Base-by-base conservation (phyloP, 2,888 invertebrate species). In the Drosophila trichaetosa region DNA sequence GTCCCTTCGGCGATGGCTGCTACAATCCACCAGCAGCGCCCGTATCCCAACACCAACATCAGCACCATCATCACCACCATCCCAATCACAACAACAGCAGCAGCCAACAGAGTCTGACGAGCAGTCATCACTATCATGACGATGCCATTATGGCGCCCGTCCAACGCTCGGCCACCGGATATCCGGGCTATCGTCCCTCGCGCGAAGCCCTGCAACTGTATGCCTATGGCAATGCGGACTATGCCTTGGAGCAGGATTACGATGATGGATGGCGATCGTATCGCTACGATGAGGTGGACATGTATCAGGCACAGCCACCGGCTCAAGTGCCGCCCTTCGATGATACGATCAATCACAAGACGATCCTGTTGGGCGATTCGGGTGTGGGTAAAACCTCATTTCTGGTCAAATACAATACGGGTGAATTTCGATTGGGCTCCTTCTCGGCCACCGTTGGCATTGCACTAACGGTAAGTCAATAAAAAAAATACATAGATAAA, bases 391-490 rank as follows among this genome's bases (percentile, higher is more conserved):
- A 98, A 94, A 98, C 98, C 0, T 98, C 98, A 4, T 94, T 98
- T 61, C 94, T 98, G 74, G 98, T 98, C 36, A 97, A 98, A 94
- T 98, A 98, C 92, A 98, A 98, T 93, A 98, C 98, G 18, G 97
- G 97, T 57, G 97, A 96, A 93, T 98, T 98, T 93, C 97, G 97
- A 91, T 95, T 96, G 1, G 97, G 98, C 8, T 98, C 97, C 85
- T 98, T 98, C 93, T 97, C 98, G 0, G 98, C 98, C 10, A 98
- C 98, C 1, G 98, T 98, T 61, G 98, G 98, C 62, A 98, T 98
- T 85, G 98, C 98, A 46, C 97, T 98, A 92, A 98, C 97, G 95
- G 98, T 98, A 94, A 96, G 96, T 95, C 52, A 2, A 48, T 49
- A n/a, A 18, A 0, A 1, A 1, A 46, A 11, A 33, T n/a, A 34